phyloP scores from a whole-genome alignment of 2,888 invertebrate genomes.

The Physocephala rufipes region DNA sequence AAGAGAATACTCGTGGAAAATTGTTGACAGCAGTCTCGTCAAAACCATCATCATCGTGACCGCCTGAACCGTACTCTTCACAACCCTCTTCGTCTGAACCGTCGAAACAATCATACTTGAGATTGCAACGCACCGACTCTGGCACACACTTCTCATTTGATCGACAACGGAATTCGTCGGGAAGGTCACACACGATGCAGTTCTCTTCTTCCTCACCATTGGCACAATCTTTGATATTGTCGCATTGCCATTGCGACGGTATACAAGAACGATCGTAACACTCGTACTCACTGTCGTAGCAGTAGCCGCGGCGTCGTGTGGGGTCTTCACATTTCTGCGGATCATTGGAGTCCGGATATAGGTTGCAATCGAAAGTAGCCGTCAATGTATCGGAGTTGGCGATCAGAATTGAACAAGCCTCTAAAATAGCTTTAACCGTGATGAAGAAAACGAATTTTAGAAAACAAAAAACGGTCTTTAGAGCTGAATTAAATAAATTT shows the following conservation, averaged over 20 bases:
- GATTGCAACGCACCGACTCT: conserved; percentile 71
- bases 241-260: conserved; percentile 70
- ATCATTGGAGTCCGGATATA: conserved; percentile 70
- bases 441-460: not conserved
- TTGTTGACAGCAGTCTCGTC: conserved; percentile 55
- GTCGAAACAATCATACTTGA: conserved; percentile 70
- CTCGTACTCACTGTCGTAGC: conserved; percentile 69
- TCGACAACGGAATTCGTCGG: conserved; percentile 67
- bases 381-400: conserved; percentile 68
- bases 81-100: conserved; percentile 73
- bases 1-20: conserved; percentile 60
- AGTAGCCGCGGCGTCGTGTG: conserved; percentile 66
- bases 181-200: conserved; percentile 65
- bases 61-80: conserved; percentile 67
- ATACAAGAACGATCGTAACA: conserved; percentile 72
- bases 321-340: conserved; percentile 69
- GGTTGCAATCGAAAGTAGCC: conserved; percentile 71
- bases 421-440: conserved; percentile 68
- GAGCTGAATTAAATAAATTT: too few species aligned
- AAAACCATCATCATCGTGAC: conserved; percentile 67
- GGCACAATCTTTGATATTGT: conserved; percentile 67
- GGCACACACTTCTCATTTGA: conserved; percentile 69
- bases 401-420: conserved; percentile 71
- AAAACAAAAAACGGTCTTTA: not conserved
- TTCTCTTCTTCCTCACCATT: conserved; percentile 67